Base-by-base conservation (phyloP, 2,113 vertebrate genomes). In the Noctilio leporinus region DNA sequence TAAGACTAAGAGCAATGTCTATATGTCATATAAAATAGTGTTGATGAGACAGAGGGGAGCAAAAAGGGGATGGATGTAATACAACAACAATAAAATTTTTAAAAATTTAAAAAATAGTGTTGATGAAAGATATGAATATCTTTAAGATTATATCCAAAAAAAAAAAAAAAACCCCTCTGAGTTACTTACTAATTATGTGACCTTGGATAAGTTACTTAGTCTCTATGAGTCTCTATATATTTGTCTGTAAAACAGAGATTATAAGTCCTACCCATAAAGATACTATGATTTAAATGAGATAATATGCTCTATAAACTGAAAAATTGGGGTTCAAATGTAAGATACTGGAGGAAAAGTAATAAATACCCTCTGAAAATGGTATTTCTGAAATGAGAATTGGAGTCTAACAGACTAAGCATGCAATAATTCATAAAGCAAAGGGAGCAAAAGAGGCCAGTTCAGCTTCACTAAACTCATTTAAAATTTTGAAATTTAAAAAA, bases 371-470 rank as follows among this genome's bases (percentile, higher is more conserved):
- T 65, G 49, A 62, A 94, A 95, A 85, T 24, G 11, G 62, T 49
- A 49, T 73, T 91, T 91, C 77, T 96, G 80, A 94, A 91, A 38
- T 83, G 51, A 80, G 26, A 67, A 38, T 62, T 67, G 10, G 67
- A 93, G 30, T 65, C 65, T 90, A 28, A 67, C 9, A 85, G 59
- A 82, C 62, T 64, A 67, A 57, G 15, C 30, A 49, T 55, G 38
- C 75, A n/a, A 86, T 83, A 91, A 86, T 67, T 51, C 87, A 47
- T 70, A 78, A 93, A 75, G 17, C 45, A 95, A 88, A 33, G 76
- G 38, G 20, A 94, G 76, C 69, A 93, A 64, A 73, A 91, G 51
- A 92, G 20, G 76, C 28, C 26, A 76, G 19, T 78, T 89, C 17
- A 55, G 26, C 26, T 49, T 92, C 38, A 87, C 1, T 82, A 38